phyloP scores from a whole-genome alignment of 2,888 invertebrate genomes.

The Nomada goodeniana region DNA sequence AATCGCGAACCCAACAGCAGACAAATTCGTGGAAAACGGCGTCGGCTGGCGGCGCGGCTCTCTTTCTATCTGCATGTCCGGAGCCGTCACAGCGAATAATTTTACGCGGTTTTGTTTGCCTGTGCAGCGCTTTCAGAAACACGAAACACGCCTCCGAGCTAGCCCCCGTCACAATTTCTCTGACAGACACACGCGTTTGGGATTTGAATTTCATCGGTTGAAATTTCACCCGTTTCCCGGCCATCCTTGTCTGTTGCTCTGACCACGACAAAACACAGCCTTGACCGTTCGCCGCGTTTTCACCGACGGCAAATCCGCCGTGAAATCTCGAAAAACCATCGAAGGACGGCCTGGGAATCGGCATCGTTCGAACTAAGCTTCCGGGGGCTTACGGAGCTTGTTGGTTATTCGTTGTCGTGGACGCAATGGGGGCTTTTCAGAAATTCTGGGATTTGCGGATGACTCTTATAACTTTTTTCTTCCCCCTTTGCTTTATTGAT shows the following conservation, averaged over 20 bases:
- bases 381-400: background rate
- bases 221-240: constrained; percentile 35
- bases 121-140: constrained; percentile 33
- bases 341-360: background rate
- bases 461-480: background rate
- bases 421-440: background rate
- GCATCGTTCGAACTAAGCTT: constrained; percentile 7
- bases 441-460: background rate
- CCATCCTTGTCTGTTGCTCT: background rate
- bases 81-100: constrained; percentile 35
- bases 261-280: constrained; percentile 35
- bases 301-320: background rate
- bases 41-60: background rate
- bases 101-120: constrained; percentile 21
- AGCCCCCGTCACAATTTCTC: background rate
- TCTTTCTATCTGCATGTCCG: background rate
- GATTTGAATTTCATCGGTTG: constrained; percentile 45
- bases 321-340: background rate
- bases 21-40: constrained; percentile 47
- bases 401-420: background rate
- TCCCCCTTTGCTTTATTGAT: background rate
- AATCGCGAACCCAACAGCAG: constrained; percentile 10
- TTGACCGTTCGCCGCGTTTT: constrained; percentile 40
- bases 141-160: constrained; percentile 10
- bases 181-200: constrained; percentile 24